phyloP scores from a whole-genome alignment of 2,888 invertebrate genomes.

The Xylota sylvarum region DNA sequence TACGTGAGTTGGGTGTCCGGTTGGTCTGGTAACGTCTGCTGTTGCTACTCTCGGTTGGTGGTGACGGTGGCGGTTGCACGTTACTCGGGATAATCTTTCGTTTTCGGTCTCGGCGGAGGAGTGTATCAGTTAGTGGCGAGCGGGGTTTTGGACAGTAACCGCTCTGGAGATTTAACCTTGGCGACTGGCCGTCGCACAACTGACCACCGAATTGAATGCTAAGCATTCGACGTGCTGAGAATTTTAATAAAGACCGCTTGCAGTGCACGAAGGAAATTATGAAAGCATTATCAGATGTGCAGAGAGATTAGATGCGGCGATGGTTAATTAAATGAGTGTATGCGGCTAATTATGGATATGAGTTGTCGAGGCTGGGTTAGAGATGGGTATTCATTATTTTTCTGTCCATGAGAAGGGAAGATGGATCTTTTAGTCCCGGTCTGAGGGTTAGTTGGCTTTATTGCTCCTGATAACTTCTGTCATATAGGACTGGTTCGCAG shows the following conservation, averaged over 20 bases:
- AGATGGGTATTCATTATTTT: constrained; percentile 28
- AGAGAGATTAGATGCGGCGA: constrained; percentile 42
- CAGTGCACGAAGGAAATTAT: constrained; percentile 48
- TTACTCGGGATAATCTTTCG: constrained; percentile 62
- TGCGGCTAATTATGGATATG: constrained; percentile 49
- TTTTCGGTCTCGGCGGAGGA: constrained; percentile 45
- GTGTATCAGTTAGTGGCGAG: constrained; percentile 51
- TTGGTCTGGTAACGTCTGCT: constrained; percentile 33
- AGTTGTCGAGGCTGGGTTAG: constrained; percentile 33
- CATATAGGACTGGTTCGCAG: too few relatives aligned
- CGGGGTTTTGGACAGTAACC: constrained; percentile 56
- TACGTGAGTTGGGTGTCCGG: constrained; percentile 63
- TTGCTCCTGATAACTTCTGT: too few relatives aligned
- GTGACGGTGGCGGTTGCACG: constrained; percentile 37
- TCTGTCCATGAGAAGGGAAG: too few relatives aligned
- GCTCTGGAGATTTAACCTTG: constrained; percentile 52
- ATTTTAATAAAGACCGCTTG: constrained; percentile 32
- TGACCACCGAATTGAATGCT: constrained; percentile 61
- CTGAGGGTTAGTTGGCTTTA: too few relatives aligned
- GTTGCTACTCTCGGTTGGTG: constrained; percentile 15
- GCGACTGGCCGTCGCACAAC: constrained; percentile 12
- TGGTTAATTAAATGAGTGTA: constrained; percentile 60
- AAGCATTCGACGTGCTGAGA: constrained; percentile 61
- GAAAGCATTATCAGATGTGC: constrained; percentile 63
- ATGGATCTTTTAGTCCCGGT: too few relatives aligned